A percentile compares a stretch with the other conserved stretches of the same genome.
Conservation (phyloP, 2,113 vertebrate genomes). For the Dendrocopos noguchii region DNA sequence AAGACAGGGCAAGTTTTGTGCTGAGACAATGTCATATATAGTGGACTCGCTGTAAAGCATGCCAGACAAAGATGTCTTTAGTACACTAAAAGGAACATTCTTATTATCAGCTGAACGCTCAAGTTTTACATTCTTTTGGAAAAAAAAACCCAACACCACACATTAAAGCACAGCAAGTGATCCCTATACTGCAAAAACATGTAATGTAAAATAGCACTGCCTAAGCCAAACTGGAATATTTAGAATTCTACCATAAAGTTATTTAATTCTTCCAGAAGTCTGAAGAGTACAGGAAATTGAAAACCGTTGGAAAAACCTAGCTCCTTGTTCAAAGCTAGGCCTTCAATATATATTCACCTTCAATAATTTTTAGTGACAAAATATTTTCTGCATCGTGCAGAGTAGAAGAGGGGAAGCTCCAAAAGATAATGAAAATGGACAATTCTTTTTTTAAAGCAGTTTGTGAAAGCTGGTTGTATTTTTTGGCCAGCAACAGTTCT, state of each 20-base stretch:
- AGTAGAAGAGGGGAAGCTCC: background rate
- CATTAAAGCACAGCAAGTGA: background rate
- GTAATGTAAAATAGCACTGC: background rate
- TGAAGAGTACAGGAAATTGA: background rate
- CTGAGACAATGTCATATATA: conserved; percentile 29
- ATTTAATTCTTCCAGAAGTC: background rate
- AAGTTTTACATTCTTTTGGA: background rate
- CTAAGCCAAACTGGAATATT: background rate
- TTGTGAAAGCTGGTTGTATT: background rate
- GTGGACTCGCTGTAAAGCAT: background rate
- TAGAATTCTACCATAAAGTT: background rate
- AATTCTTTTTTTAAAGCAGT: no score
- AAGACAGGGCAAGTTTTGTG: conserved; percentile 38
- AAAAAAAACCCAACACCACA: background rate
- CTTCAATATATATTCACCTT: background rate
- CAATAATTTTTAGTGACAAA: background rate
- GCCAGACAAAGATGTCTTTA: conserved; percentile 33
- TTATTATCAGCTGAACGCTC: background rate
- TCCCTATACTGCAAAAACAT: background rate
- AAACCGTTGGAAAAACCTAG: background rate
- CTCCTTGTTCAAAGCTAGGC: background rate
- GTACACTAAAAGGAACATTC: background rate
- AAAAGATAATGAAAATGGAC: background rate
- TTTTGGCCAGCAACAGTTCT: background rate
- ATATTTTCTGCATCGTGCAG: background rate